Conservation (phyloP, 2,113 vertebrate species). For the Grammomys dolichurus region DNA sequence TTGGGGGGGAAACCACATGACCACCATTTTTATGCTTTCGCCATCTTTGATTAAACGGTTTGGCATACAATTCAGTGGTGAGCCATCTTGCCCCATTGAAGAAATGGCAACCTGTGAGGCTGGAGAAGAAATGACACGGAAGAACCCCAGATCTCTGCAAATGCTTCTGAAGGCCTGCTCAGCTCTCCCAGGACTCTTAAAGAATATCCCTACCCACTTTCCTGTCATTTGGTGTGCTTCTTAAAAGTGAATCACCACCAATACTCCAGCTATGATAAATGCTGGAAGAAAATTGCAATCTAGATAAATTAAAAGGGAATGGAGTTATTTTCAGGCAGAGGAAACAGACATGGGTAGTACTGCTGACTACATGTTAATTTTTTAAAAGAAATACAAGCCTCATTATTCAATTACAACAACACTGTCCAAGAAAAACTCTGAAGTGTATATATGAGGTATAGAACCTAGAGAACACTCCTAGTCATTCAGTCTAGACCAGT, state of each 20-base stretch:
- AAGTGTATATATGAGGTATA: neutral
- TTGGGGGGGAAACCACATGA: neutral
- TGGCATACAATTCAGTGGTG: neutral
- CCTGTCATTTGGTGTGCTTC: neutral
- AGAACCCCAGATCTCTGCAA: neutral
- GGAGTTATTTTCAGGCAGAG: slow-evolving; percentile 26
- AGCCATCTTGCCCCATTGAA: neutral
- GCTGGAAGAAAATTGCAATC: neutral
- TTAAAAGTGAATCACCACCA: neutral
- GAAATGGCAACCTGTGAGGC: neutral
- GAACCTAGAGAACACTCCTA: neutral
- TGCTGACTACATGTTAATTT: neutral
- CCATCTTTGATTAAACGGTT: neutral
- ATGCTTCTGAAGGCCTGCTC: neutral
- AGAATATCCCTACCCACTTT: neutral
- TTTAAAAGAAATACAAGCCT: neutral
- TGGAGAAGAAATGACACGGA: neutral
- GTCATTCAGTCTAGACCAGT: neutral
- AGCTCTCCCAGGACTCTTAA: neutral
- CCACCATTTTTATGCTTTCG: slow-evolving; percentile 16
- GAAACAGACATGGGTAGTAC: neutral
- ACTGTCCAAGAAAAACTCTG: neutral
- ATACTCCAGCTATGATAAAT: neutral
- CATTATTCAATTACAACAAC: slow-evolving; percentile 2
- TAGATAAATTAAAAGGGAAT: neutral